phyloP scores from a whole-genome alignment of 2,888 invertebrate species.

The Loripinus fragilis region DNA sequence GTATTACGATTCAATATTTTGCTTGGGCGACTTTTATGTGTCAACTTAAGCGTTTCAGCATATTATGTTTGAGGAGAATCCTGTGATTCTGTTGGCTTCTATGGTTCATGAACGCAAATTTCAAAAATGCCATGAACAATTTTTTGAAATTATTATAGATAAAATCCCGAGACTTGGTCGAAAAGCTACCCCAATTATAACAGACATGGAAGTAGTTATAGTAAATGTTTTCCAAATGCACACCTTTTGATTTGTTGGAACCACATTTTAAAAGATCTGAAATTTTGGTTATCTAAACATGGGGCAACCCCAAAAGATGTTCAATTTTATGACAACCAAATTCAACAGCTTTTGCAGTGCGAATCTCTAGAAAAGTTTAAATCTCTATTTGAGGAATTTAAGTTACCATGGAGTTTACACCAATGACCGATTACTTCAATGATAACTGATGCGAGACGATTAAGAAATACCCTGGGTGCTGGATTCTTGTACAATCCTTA shows the following conservation, averaged over 20 bases:
- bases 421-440: slow-evolving; percentile 26
- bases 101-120: slow-evolving; percentile 23
- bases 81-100: slow-evolving; percentile 1
- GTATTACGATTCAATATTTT: slow-evolving; percentile 20
- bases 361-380: neutral
- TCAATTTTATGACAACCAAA: neutral
- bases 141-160: neutral
- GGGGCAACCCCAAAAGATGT: neutral
- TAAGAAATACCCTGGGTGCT: neutral
- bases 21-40: slow-evolving; percentile 22
- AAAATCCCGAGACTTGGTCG: neutral
- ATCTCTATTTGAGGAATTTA: neutral
- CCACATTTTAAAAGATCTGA: neutral
- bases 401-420: slow-evolving; percentile 12
- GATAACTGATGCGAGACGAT: neutral
- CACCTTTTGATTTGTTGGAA: neutral
- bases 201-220: neutral
- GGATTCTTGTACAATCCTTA: slow-evolving; percentile 38
- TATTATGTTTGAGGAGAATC: slow-evolving; percentile 20
- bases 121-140: slow-evolving; percentile 25
- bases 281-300: neutral
- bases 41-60: slow-evolving; percentile 14
- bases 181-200: neutral
- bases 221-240: slow-evolving; percentile 3
- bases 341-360: neutral